Conservation (phyloP, 1,140 invertebrate species). For the Centruroides vittatus region DNA sequence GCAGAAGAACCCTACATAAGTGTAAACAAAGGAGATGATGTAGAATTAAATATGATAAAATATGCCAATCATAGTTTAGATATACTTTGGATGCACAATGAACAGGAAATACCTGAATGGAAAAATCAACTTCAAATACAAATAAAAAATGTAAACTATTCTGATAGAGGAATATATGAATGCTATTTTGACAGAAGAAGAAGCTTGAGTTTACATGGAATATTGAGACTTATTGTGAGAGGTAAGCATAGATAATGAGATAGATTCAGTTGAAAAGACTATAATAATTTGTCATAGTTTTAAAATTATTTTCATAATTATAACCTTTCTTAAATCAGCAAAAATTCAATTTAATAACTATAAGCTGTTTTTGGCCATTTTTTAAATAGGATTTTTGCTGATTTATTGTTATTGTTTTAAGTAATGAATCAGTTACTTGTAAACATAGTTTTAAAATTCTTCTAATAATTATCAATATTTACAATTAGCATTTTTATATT, state of each 20-base stretch:
- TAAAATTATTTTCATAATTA: too few species aligned
- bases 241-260: not conserved
- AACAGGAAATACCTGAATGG: conserved; percentile 2
- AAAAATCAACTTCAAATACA: not conserved
- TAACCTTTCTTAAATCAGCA: too few species aligned
- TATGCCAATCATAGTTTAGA: not conserved
- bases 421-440: too few species aligned
- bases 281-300: too few species aligned
- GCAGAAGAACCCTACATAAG: conserved; percentile 1
- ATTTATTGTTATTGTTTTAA: too few species aligned
- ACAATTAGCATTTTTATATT: too few species aligned
- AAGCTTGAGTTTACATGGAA: conserved; percentile 6
- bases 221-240: conserved; percentile 12
- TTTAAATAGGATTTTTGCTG: too few species aligned
- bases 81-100: conserved; percentile 6
- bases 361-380: too few species aligned
- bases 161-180: conserved; percentile 13
- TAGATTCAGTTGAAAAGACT: too few species aligned
- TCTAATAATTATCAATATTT: too few species aligned
- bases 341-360: too few species aligned
- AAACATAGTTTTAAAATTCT: too few species aligned
- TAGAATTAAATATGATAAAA: conserved; percentile 1
- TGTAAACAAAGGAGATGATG: conserved; percentile 1
- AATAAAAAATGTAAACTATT: not conserved
- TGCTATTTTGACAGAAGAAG: conserved; percentile 10